These are phyloP conservation scores for Hymenopus coronatus DNA, from an alignment of 2,888 invertebrate genomes.

Conservation along the genomic window DNA sequence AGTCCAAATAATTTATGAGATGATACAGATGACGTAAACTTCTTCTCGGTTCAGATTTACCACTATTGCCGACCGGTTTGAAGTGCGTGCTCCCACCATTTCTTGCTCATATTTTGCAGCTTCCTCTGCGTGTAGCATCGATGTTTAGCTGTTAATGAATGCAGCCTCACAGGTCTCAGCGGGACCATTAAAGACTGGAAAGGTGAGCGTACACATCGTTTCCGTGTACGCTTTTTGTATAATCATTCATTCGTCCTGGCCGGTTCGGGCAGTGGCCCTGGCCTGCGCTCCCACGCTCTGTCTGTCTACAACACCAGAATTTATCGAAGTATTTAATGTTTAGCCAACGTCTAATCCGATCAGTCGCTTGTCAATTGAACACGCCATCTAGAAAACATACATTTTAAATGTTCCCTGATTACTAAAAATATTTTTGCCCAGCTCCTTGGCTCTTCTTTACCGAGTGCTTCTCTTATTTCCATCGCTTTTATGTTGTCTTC, in stretches of 20 bases:
- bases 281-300: background rate
- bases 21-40: background rate
- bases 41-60: background rate
- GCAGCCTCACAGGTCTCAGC: background rate
- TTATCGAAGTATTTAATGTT: too few species aligned
- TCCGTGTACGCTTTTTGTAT: background rate
- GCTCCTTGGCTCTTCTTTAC: background rate
- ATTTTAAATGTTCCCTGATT: background rate
- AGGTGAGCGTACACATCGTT: background rate
- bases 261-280: background rate
- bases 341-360: too few species aligned
- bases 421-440: background rate
- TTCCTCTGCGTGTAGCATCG: background rate
- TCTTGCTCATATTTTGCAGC: background rate
- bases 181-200: background rate
- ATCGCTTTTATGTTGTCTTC: background rate
- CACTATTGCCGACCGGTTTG: background rate
- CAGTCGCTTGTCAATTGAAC: background rate
- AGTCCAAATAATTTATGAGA: background rate
- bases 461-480: too few species aligned
- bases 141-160: background rate
- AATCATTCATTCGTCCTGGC: background rate
- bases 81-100: background rate
- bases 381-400: background rate
- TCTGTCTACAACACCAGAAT: background rate